Evolutionary conservation across 1,140 invertebrate species (phyloP).

Genomic region (Daktulosphaira vitifoliae): DNA sequence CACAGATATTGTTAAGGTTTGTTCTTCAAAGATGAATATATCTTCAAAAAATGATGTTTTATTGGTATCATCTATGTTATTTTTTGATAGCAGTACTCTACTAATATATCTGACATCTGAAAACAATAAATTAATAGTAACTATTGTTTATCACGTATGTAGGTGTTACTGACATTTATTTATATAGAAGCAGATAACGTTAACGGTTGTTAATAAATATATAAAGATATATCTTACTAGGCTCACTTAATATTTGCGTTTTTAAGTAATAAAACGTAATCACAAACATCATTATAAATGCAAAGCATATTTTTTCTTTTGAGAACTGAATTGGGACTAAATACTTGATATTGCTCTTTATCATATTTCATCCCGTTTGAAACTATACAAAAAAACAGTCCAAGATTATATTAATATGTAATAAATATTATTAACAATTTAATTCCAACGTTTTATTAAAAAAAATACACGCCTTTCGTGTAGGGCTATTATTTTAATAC

Average conservation of each 20-base stretch:
- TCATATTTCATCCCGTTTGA: not conserved
- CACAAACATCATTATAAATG: not conserved
- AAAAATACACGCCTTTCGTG: no score
- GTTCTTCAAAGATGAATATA: slow-evolving; percentile 21
- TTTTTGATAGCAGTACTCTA: not conserved
- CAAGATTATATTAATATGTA: no score
- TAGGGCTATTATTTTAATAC: no score
- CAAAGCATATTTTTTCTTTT: not conserved
- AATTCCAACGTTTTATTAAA: no score
- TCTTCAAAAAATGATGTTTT: slow-evolving; percentile 3
- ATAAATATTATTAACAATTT: no score
- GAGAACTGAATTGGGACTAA: not conserved
- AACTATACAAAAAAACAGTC: no score
- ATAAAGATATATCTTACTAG: not conserved
- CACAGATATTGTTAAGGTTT: slow-evolving; percentile 6
- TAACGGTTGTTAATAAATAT: no score
- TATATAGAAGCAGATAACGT: no score
- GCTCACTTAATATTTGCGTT: not conserved
- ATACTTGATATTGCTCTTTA: no score
- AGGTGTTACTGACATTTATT: not conserved
- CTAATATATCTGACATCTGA: not conserved
- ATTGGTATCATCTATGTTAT: not conserved
- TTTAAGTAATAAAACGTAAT: slow-evolving; percentile 14
- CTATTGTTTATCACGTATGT: not conserved
- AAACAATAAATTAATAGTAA: not conserved